Evolutionary conservation across 2,113 vertebrate species (phyloP).

Genomic region (Scortum barcoo): DNA sequence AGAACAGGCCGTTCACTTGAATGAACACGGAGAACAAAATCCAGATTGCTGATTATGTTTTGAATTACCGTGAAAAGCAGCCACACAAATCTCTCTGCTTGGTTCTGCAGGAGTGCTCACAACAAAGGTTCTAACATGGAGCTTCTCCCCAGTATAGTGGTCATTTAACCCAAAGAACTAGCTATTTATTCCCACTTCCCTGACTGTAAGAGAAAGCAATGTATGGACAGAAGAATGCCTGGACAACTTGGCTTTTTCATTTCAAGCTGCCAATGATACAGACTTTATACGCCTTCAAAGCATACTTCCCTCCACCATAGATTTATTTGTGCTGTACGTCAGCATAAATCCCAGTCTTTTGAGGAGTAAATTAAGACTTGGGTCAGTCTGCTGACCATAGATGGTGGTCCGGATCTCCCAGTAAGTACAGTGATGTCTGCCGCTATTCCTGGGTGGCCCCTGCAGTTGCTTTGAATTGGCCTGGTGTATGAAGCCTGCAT

Average conservation of each 20-base stretch:
- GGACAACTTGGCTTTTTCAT: constrained; percentile 2
- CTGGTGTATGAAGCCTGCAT: constrained; percentile 41
- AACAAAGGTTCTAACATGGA: constrained; percentile 54
- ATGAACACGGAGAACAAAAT: constrained; percentile 49
- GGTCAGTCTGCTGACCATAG: constrained; percentile 78
- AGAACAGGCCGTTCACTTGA: constrained; percentile 48
- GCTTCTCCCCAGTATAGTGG: not conserved
- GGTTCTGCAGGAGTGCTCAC: constrained; percentile 30
- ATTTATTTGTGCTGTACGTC: constrained; percentile 77
- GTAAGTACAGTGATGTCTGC: constrained; percentile 56
- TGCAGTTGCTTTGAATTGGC: constrained; percentile 61
- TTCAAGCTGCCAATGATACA: constrained; percentile 34
- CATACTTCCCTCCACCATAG: constrained; percentile 62
- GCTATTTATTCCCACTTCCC: constrained; percentile 20
- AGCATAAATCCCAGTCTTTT: constrained; percentile 72
- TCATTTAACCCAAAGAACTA: constrained; percentile 9
- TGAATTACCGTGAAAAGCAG: constrained; percentile 59
- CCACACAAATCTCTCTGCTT: constrained; percentile 48
- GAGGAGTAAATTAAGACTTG: constrained; percentile 76
- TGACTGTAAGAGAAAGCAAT: not conserved
- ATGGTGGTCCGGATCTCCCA: constrained; percentile 77
- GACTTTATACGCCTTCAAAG: constrained; percentile 71
- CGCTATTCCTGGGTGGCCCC: constrained; percentile 81
- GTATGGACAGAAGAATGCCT: not conserved
- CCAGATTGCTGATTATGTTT: constrained; percentile 60